Evolutionary conservation across 2,888 invertebrate genomes (phyloP).

Genomic region (Chironomus riparius): DNA sequence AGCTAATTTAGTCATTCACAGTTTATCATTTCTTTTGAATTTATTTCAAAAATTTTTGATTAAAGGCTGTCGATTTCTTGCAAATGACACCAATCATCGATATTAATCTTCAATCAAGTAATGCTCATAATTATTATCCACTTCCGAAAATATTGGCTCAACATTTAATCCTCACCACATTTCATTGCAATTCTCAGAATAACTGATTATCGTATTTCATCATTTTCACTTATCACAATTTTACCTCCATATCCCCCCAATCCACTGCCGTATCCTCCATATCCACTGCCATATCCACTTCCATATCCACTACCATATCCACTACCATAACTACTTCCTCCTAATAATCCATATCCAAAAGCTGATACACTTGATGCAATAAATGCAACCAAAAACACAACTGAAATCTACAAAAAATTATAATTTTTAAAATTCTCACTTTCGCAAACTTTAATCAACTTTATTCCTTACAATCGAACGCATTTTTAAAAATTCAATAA

Average conservation of each 20-base stretch:
- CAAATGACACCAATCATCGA: too few relatives aligned
- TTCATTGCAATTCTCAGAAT: too few relatives aligned
- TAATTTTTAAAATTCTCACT: neutral
- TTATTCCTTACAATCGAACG: slow-evolving; percentile 21
- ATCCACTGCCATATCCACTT: neutral
- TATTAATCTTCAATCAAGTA: too few relatives aligned
- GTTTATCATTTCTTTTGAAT: too few relatives aligned
- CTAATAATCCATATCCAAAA: slow-evolving; percentile 3
- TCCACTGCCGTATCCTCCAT: neutral
- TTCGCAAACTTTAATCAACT: neutral
- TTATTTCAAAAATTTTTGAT: too few relatives aligned
- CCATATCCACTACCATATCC: neutral
- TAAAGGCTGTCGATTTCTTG: too few relatives aligned
- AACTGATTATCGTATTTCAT: too few relatives aligned
- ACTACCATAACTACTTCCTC: neutral
- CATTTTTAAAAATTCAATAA: slow-evolving; percentile 5
- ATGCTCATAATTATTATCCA: too few relatives aligned
- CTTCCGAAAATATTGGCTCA: too few relatives aligned
- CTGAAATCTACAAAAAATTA: neutral
- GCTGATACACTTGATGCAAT: slow-evolving; percentile 8
- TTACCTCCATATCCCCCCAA: neutral
- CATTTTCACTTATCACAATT: neutral
- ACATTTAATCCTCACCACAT: too few relatives aligned
- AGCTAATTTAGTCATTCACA: too few relatives aligned
- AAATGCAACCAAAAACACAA: neutral